phyloP scores from a whole-genome alignment of 1,140 invertebrate species.

The Caenorhabditis briggsae region DNA sequence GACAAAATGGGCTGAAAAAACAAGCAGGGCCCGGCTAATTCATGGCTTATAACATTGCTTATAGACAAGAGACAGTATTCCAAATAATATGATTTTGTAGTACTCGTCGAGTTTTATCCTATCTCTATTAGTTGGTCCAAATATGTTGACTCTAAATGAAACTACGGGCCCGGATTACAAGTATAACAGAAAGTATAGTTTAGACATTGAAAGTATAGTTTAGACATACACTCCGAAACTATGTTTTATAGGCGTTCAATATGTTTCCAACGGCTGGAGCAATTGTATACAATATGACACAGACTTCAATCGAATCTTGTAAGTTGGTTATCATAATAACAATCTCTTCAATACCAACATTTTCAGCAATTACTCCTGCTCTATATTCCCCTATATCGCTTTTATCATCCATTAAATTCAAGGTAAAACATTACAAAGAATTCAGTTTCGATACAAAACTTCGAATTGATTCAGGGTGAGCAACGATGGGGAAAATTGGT shows the following conservation, averaged over 20 bases:
- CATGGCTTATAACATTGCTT: too few relatives aligned
- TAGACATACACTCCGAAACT: too few relatives aligned
- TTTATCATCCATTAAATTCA: conserved; percentile 39
- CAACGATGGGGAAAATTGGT: conserved; percentile 60
- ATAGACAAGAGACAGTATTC: too few relatives aligned
- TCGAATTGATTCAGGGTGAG: not conserved
- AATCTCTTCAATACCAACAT: not conserved
- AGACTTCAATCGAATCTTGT: conserved; percentile 33
- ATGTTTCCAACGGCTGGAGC: conserved; percentile 51
- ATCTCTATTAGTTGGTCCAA: too few relatives aligned
- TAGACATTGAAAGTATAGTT: too few relatives aligned
- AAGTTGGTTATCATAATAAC: not conserved
- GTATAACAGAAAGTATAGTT: too few relatives aligned
- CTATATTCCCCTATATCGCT: conserved; percentile 43
- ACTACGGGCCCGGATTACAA: too few relatives aligned
- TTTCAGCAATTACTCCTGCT: conserved; percentile 32
- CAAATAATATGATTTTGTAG: too few relatives aligned
- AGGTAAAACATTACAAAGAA: not conserved
- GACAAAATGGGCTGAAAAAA: too few relatives aligned
- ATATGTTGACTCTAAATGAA: too few relatives aligned
- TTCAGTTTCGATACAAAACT: not conserved
- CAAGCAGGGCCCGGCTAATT: too few relatives aligned
- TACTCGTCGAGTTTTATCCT: too few relatives aligned
- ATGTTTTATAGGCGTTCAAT: conserved; percentile 38
- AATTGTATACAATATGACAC: conserved; percentile 61